Conservation (phyloP, 1,140 invertebrate genomes). For the Aleiodes sp. region DNA sequence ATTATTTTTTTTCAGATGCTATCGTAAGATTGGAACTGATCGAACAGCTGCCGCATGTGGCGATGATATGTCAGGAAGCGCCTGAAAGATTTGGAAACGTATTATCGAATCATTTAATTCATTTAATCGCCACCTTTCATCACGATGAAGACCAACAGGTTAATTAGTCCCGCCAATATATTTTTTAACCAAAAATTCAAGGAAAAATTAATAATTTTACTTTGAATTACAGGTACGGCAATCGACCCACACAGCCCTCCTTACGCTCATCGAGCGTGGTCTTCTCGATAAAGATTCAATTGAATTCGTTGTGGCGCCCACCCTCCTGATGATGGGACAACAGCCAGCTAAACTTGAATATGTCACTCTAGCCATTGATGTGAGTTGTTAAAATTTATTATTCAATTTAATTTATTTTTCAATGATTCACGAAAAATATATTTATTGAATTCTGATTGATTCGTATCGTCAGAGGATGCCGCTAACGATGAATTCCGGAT, state of each 20-base stretch:
- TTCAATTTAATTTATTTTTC: conserved; percentile 4
- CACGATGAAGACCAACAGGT: conserved; percentile 72
- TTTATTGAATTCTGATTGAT: neutral
- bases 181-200: too few relatives aligned
- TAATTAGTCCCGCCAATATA: conserved; percentile 35
- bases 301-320: conserved; percentile 64
- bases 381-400: conserved; percentile 57
- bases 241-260: conserved; percentile 70
- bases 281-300: conserved; percentile 70
- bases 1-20: conserved; percentile 64
- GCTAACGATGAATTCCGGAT: conserved; percentile 60
- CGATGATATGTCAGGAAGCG: conserved; percentile 70
- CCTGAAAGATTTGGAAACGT: conserved; percentile 56
- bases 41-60: conserved; percentile 73
- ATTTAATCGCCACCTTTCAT: conserved; percentile 71
- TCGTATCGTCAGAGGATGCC: conserved; percentile 15
- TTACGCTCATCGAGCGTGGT: conserved; percentile 71
- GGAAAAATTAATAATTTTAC: neutral
- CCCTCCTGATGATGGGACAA: conserved; percentile 45
- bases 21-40: conserved; percentile 71
- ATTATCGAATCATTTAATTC: conserved; percentile 67
- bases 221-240: conserved; percentile 69
- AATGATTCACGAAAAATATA: neutral
- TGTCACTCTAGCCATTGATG: conserved; percentile 58
- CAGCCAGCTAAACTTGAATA: conserved; percentile 62